A percentile compares a stretch with the other conserved stretches of the same genome.
Evolutionary conservation across 2,797 vertebrate genomes (phyloP).

Genomic region (Arctocebus calabarensis): DNA sequence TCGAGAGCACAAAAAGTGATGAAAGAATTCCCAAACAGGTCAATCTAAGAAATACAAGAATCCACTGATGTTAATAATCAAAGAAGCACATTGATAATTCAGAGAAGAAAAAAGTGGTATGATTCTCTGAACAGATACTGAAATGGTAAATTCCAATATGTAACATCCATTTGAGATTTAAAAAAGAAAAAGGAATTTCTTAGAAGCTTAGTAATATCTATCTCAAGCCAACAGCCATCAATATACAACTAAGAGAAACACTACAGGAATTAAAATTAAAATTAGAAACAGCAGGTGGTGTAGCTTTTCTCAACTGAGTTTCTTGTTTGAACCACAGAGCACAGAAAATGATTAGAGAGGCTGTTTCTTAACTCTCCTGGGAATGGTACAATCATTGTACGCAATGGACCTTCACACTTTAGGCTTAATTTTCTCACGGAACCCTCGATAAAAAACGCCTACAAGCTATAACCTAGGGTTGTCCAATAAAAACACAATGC

Average conservation of each 20-base stretch:
- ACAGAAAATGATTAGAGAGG: background rate
- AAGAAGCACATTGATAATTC: background rate
- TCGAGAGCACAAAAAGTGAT: background rate
- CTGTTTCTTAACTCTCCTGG: background rate
- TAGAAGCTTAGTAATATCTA: background rate
- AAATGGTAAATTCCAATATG: conserved; percentile 27
- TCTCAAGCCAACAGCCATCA: background rate
- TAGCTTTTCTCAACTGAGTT: background rate
- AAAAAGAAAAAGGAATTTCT: background rate
- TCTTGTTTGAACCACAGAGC: background rate
- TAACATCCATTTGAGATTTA: background rate
- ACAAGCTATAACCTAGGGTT: background rate
- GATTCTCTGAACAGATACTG: background rate
- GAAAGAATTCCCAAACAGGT: background rate
- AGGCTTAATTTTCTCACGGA: background rate
- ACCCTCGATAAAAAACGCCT: background rate
- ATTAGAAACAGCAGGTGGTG: background rate
- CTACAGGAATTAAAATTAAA: background rate
- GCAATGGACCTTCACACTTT: background rate
- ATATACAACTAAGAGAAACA: background rate
- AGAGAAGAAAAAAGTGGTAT: background rate
- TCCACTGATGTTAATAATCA: background rate
- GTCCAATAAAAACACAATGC: background rate
- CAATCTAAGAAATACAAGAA: conserved; percentile 17
- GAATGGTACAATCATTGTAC: background rate